Conservation (phyloP, 1,140 invertebrate species). For the Pseudachorutes palmiensis region DNA sequence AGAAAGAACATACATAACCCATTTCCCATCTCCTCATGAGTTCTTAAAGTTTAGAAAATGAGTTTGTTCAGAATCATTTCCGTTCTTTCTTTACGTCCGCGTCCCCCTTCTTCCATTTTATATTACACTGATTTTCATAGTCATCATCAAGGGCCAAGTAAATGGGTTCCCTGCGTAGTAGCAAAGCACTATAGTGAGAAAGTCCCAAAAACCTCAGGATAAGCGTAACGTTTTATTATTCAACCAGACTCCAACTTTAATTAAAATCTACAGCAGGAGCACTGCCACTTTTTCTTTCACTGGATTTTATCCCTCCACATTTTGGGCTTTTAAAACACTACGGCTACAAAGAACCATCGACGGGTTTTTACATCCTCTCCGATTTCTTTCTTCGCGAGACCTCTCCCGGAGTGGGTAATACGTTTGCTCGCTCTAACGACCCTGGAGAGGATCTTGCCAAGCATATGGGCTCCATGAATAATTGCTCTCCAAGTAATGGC, state of each 20-base stretch:
- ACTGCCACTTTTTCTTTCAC: too few species aligned
- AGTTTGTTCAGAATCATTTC: not conserved
- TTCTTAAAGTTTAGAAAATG: not conserved
- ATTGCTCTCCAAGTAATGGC: not conserved
- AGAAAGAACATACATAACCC: not conserved
- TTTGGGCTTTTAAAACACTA: too few species aligned
- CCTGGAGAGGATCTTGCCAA: not conserved
- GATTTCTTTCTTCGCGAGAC: too few species aligned
- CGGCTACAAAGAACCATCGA: too few species aligned
- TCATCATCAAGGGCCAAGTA: not conserved
- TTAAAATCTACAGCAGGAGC: too few species aligned
- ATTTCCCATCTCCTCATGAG: not conserved
- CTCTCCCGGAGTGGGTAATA: too few species aligned
- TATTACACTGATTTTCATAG: not conserved
- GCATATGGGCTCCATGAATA: not conserved
- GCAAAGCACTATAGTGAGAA: too few species aligned
- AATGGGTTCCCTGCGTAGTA: not conserved
- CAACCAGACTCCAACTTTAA: not conserved
- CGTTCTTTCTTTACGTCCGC: not conserved
- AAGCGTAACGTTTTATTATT: not conserved
- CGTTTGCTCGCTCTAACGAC: not conserved
- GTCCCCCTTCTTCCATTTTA: not conserved
- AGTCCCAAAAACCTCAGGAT: not conserved
- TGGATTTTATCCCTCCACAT: too few species aligned
- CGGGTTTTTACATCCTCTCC: too few species aligned